Evolutionary conservation across 2,888 invertebrate genomes (phyloP), one percentile per base, ranked within the genome.

Genomic region (Chaitophorus viminalis): DNA sequence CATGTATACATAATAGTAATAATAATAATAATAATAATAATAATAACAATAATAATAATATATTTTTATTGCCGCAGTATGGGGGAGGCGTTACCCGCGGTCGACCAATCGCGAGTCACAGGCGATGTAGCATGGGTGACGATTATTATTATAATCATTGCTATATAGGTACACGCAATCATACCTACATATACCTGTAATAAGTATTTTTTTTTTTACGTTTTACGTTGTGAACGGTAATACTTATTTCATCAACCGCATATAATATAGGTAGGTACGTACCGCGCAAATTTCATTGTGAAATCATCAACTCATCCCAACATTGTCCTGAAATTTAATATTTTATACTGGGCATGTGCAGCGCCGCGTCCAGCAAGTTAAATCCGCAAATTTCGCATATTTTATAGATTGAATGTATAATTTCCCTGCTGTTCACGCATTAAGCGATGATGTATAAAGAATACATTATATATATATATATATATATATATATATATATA

Each of bases 1-100:
- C 14, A 14, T 14, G 46, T 65, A n/a, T n/a, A n/a, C n/a, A 65
- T 65, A 65, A 25, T 65, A n/a, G n/a, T 1, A n/a, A 65, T 65
- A 65, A 9, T 60, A 60, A 68, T 68, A 68, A 65, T n/a, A 68
- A 76, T 46, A 84, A 65, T 65, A 46, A 70, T 33, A 36, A 65
- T 65, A 68, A 76, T 46, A 77, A 75, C 31, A 72, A 83, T 83
- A 74, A 72, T 82, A 39, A n/a, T 39, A 31, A 29, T 84, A 75
- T 65, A 60, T 76, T 68, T 76, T 77, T 77, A 68, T 77, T n/a
- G 68, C 52, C 29, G 46, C 76, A 77, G 84, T 33, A 46, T 76
- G 86, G 86, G 86, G 72, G 72, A 87, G 87, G 87, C 87, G 87
- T 87, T 87, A 81, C 87, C 81, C n/a, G 74, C 33, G 74, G 11